These are phyloP conservation scores for Hippolais icterina DNA, from an alignment of 2,113 vertebrate genomes.

Conservation along the genomic window DNA sequence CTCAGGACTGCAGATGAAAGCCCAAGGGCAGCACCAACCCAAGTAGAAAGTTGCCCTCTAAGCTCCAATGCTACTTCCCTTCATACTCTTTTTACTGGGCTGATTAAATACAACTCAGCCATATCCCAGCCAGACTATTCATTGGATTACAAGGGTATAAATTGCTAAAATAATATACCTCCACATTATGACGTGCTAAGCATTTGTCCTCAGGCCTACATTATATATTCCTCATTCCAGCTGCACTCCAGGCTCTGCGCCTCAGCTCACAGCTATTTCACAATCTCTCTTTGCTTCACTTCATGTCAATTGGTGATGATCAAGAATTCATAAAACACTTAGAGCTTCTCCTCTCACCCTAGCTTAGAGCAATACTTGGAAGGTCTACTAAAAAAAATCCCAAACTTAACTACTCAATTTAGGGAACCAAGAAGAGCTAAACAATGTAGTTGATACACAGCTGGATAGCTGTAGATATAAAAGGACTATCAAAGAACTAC, in stretches of 20 bases:
- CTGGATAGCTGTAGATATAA: neutral
- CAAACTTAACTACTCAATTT: neutral
- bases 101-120: neutral
- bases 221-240: accelerated
- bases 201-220: neutral
- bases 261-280: neutral
- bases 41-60: neutral
- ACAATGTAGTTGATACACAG: neutral
- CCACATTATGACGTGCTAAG: accelerated
- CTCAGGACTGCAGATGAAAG: neutral
- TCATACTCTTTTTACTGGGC: neutral
- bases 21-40: neutral
- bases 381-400: neutral
- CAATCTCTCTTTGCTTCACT: neutral
- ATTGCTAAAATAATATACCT: neutral
- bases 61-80: neutral
- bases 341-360: neutral
- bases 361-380: neutral
- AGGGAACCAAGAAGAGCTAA: neutral
- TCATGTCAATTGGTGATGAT: neutral
- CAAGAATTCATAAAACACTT: neutral
- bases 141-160: neutral
- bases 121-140: neutral
- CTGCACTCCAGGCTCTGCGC: neutral
- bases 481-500: neutral